Conservation (phyloP, 2,113 vertebrate species). For the Psittacus erithacus region DNA sequence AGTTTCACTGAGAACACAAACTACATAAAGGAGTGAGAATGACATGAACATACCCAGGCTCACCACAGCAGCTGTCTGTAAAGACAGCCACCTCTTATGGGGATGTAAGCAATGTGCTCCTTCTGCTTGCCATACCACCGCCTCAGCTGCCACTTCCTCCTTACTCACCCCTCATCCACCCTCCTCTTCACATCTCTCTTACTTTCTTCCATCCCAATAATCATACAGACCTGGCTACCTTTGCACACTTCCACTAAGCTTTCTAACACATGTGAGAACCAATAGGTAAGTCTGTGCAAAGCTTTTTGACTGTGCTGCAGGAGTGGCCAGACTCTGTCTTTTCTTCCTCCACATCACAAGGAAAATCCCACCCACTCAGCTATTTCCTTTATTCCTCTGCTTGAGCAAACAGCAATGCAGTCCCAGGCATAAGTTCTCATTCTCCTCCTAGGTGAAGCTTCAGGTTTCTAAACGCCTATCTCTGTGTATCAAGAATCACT, state of each 20-base stretch:
- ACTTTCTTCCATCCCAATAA: neutral
- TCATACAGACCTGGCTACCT: neutral
- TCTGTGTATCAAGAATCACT: neutral
- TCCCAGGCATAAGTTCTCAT: neutral
- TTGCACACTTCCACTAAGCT: neutral
- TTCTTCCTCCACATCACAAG: neutral
- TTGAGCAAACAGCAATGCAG: neutral
- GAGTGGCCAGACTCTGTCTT: neutral
- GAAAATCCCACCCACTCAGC: conserved; percentile 15
- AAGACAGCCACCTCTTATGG: neutral
- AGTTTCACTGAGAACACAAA: neutral
- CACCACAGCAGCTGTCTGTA: neutral
- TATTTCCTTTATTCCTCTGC: conserved; percentile 1
- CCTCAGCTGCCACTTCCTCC: neutral
- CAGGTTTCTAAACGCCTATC: neutral
- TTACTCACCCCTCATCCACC: neutral
- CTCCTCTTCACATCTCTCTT: neutral
- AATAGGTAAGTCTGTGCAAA: neutral
- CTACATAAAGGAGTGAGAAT: neutral
- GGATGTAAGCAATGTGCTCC: neutral
- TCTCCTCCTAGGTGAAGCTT: neutral
- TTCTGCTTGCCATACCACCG: neutral
- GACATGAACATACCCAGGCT: neutral
- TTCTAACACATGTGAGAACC: neutral
- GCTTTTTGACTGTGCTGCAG: neutral